Percentiles rank a stretch among this genome's conserved stretches.
Conservation (phyloP, 2,888 invertebrate species). For the Mesoligia furuncula region DNA sequence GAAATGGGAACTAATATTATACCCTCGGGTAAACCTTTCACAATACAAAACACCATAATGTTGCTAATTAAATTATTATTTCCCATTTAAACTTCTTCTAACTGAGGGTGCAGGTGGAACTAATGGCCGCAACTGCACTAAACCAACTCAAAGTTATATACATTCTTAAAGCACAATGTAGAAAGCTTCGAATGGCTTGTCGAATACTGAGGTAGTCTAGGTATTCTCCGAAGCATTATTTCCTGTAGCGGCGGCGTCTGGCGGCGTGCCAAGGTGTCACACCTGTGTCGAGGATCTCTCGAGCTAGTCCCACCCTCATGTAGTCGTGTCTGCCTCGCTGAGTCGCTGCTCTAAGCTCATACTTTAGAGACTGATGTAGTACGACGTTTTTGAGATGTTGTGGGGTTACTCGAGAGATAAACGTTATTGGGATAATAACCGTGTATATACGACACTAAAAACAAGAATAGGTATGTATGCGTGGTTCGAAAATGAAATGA, state of each 20-base stretch:
- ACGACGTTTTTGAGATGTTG: conserved; percentile 8
- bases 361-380: conserved; percentile 9
- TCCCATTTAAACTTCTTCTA: neutral
- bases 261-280: conserved; percentile 56
- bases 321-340: conserved; percentile 44
- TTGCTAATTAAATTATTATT: conserved; percentile 1
- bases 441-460: neutral
- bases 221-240: conserved; percentile 50
- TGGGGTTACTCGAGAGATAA: conserved; percentile 11
- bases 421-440: conserved; percentile 2
- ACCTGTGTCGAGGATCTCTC: conserved; percentile 59
- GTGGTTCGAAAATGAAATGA: neutral
- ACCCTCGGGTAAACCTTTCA: neutral
- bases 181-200: conserved; percentile 32
- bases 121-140: conserved; percentile 8
- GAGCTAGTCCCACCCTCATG: conserved; percentile 37
- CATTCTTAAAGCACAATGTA: conserved; percentile 21
- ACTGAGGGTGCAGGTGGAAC: neutral
- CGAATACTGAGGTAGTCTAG: conserved; percentile 26
- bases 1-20: conserved; percentile 6
- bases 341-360: conserved; percentile 19
- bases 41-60: neutral
- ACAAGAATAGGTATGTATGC: neutral
- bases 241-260: conserved; percentile 54
- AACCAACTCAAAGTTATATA: conserved; percentile 19